Percentiles rank a stretch among this genome's conserved stretches.
phyloP scores from a whole-genome alignment of 2,113 vertebrate species.

The Hirundichthys speculiger region DNA sequence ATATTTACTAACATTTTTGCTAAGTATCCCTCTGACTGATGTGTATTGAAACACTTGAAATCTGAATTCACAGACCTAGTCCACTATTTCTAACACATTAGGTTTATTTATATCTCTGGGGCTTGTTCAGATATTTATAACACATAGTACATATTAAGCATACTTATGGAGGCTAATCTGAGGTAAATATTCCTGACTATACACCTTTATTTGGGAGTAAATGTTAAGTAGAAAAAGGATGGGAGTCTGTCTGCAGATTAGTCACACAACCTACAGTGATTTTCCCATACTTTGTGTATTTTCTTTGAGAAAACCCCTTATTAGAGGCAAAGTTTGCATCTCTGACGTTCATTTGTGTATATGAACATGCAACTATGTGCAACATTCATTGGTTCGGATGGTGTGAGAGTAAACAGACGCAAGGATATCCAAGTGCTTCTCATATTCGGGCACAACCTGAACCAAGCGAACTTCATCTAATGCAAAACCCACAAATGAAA shows the following conservation, averaged over 20 bases:
- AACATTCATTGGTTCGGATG: not conserved
- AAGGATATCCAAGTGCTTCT: constrained; percentile 22
- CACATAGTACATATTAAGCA: constrained; percentile 18
- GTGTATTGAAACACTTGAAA: not conserved
- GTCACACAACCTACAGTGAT: not conserved
- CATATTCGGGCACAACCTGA: constrained; percentile 8
- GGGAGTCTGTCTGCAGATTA: constrained; percentile 25
- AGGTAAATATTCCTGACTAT: constrained; percentile 12
- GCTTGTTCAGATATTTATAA: constrained; percentile 19
- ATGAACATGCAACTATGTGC: not conserved
- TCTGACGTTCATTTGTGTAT: not conserved
- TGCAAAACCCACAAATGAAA: not conserved
- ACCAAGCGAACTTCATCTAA: not conserved
- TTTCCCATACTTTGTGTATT: constrained; percentile 8
- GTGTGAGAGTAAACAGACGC: not conserved
- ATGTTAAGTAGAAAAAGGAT: constrained; percentile 22
- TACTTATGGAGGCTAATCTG: constrained; percentile 53
- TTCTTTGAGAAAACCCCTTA: not conserved
- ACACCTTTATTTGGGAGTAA: constrained; percentile 32
- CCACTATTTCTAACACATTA: not conserved
- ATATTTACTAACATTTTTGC: not conserved
- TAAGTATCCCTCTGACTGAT: not conserved
- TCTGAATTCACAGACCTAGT: not conserved
- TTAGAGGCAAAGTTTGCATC: not conserved
- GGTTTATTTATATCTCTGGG: constrained; percentile 19